These are phyloP conservation scores for Acanthacorydalis orientalis DNA, from an alignment of 2,888 invertebrate genomes.

Conservation along the genomic window DNA sequence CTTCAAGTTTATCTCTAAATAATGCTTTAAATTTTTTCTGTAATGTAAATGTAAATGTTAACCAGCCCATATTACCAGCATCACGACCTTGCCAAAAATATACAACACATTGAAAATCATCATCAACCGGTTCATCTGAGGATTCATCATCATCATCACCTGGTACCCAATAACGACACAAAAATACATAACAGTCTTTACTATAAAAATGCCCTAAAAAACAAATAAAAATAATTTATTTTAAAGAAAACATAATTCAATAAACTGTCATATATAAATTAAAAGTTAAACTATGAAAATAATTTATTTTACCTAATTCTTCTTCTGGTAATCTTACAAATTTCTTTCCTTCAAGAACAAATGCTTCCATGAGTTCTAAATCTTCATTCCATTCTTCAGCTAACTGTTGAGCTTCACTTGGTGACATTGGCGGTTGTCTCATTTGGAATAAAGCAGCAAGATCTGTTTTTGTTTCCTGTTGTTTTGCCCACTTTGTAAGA, in stretches of 20 bases:
- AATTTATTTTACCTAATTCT: slow-evolving; percentile 61
- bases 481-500: slow-evolving; percentile 77
- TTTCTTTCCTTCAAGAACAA: slow-evolving; percentile 91
- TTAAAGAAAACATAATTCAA: background rate
- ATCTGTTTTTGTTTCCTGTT: slow-evolving; percentile 86
- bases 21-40: slow-evolving; percentile 81
- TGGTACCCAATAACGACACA: slow-evolving; percentile 86
- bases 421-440: slow-evolving; percentile 75
- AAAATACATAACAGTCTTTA: slow-evolving; percentile 93
- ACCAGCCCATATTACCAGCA: slow-evolving; percentile 98
- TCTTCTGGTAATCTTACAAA: slow-evolving; percentile 93
- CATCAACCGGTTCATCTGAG: slow-evolving; percentile 24
- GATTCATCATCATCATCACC: slow-evolving; percentile 36
- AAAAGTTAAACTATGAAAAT: background rate
- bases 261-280: slow-evolving; percentile 13
- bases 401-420: slow-evolving; percentile 68
- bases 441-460: slow-evolving; percentile 91
- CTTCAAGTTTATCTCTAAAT: slow-evolving; percentile 82
- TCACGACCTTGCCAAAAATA: slow-evolving; percentile 99
- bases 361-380: slow-evolving; percentile 92
- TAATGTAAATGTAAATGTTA: slow-evolving; percentile 94
- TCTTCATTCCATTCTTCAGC: slow-evolving; percentile 98
- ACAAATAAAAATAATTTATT: background rate
- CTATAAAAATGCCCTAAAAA: slow-evolving; percentile 65
- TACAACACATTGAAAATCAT: slow-evolving; percentile 81